Evolutionary conservation across 1,140 invertebrate genomes (phyloP).

Genomic region (Teleopsis dalmanni): DNA sequence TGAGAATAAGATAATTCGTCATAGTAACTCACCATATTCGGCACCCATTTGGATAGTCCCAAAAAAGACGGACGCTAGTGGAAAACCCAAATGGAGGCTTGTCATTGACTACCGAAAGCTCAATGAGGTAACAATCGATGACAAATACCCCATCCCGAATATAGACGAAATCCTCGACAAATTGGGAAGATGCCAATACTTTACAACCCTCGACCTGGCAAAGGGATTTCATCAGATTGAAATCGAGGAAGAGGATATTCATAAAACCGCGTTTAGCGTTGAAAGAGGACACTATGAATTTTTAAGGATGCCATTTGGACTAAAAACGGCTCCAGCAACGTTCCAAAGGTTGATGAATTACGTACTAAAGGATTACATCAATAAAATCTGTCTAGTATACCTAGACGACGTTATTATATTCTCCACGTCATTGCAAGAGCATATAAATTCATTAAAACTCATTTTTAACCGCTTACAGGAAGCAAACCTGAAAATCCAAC

Average conservation of each 20-base stretch:
- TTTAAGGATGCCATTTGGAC: slow-evolving; percentile 42
- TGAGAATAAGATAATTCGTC: too few relatives aligned
- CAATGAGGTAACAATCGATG: background rate
- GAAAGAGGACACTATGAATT: slow-evolving; percentile 40
- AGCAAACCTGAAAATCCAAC: slow-evolving; percentile 32
- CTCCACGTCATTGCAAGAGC: slow-evolving; percentile 28
- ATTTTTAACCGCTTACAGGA: slow-evolving; percentile 27
- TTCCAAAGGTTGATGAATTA: slow-evolving; percentile 45
- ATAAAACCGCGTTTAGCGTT: slow-evolving; percentile 47
- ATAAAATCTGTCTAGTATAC: slow-evolving; percentile 35
- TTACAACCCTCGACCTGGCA: background rate
- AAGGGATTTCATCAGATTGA: slow-evolving; percentile 10
- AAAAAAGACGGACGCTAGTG: too few relatives aligned
- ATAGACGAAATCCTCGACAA: background rate
- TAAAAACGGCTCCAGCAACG: slow-evolving; percentile 42
- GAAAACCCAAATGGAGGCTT: too few relatives aligned
- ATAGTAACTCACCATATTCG: too few relatives aligned
- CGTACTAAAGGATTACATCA: slow-evolving; percentile 31
- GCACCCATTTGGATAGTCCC: too few relatives aligned
- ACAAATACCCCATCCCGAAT: slow-evolving; percentile 4
- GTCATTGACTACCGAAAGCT: too few relatives aligned
- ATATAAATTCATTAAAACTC: slow-evolving; percentile 26
- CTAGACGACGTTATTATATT: slow-evolving; percentile 45
- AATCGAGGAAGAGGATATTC: slow-evolving; percentile 31
- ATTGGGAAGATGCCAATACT: background rate